A percentile compares a stretch with the other conserved stretches of the same genome.
Evolutionary conservation across 2,888 invertebrate genomes (phyloP).

Genomic region (Glaucopsyche alexis): DNA sequence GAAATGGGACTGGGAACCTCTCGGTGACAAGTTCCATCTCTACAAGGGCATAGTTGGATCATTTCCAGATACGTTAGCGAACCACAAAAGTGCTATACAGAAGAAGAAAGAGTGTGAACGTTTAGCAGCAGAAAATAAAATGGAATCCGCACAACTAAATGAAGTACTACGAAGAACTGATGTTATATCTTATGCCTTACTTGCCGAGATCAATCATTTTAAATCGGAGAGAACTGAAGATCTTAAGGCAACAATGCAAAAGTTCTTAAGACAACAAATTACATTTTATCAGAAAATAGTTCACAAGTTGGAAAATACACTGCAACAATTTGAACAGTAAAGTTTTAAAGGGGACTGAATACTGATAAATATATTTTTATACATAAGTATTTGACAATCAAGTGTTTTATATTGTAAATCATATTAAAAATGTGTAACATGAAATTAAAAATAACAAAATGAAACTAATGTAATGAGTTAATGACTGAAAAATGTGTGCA

Average conservation of each 20-base stretch:
- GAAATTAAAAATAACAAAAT: conserved; percentile 6
- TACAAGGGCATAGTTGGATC: conserved; percentile 95
- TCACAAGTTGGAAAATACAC: conserved; percentile 83
- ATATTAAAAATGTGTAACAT: not conserved
- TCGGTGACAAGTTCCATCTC: conserved; percentile 94
- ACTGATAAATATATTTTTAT: conserved; percentile 33
- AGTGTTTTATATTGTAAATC: not conserved
- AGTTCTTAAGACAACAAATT: conserved; percentile 93
- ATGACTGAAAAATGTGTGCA: not conserved
- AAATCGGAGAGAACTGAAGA: conserved; percentile 92
- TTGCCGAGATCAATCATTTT: conserved; percentile 97
- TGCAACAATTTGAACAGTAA: conserved; percentile 73
- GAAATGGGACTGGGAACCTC: conserved; percentile 92
- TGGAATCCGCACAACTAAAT: conserved; percentile 88
- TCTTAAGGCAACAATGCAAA: conserved; percentile 91
- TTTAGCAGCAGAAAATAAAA: conserved; percentile 88
- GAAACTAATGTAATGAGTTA: not conserved
- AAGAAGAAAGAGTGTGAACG: conserved; percentile 94
- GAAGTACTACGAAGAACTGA: conserved; percentile 92
- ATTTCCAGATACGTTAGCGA: conserved; percentile 93
- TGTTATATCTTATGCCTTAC: conserved; percentile 93
- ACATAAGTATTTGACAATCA: conserved; percentile 30
- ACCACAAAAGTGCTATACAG: conserved; percentile 93
- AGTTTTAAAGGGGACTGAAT: conserved; percentile 32
- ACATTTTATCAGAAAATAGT: conserved; percentile 94